Evolutionary conservation across 2,888 invertebrate genomes (phyloP), one percentile per base, ranked within the genome.

Genomic region (Kryphioiulus occultus): DNA sequence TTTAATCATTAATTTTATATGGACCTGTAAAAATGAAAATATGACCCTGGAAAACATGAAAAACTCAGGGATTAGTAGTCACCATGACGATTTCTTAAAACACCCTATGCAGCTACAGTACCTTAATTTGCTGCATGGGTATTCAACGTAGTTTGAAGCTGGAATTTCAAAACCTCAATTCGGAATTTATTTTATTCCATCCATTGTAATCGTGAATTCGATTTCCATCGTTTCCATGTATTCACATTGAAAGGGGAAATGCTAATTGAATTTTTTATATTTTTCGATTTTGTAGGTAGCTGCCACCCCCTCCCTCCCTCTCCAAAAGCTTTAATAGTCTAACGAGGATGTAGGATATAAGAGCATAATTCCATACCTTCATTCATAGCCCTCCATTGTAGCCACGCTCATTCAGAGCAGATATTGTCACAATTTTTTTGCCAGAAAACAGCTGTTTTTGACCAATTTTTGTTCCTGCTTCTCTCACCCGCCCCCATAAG

Each of bases 341-440:
- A 78, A 78, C 30, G 30, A 78, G 78, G 78, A 78, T 78, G 78
- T 30, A 78, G 78, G 78, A 78, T 78, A 78, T 78, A 30, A 30
- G 78, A 78, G 78, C 30, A 78, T 78, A 78, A 78, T 78, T 78
- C 78, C 26, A 78, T 30, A 26, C 78, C 26, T 30, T 12, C 78
- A 78, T 78, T 78, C 78, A 78, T 30, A 30, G 30, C 26, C 30
- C 78, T 78, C 78, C 26, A 78, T 78, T 78, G 78, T 78, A 26
- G n/a, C 15, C 30, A 26, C 30, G 78, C 17, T 30, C 78, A 78
- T 78, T 30, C 78, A 78, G 22, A 59, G 22, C 68, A 68, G 30
- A 78, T 78, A 78, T 78, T 78, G 78, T 78, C 78, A 78, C 26
- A 78, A 30, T 78, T 78, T 78, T 78, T 78, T 78, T 78, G 78